Conservation (phyloP, 2,113 vertebrate species). For the Ivindomyrus marchei region DNA sequence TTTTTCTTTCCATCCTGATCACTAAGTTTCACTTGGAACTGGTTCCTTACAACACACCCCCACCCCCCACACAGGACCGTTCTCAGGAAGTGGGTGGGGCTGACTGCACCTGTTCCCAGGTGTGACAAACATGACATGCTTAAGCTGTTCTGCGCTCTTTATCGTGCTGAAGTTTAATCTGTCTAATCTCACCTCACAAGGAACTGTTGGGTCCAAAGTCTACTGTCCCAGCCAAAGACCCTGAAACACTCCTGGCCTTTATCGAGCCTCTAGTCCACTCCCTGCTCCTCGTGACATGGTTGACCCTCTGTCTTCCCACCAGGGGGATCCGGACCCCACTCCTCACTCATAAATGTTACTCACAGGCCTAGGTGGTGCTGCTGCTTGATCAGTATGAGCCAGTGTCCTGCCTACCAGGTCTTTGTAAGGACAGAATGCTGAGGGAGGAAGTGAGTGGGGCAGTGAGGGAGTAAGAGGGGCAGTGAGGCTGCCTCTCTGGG, state of each 20-base stretch:
- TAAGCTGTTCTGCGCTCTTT: background rate
- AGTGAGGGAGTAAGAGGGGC: no score
- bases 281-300: background rate
- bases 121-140: background rate
- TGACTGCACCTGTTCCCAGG: background rate
- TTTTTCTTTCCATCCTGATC: background rate
- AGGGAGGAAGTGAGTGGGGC: background rate
- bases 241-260: background rate
- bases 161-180: background rate
- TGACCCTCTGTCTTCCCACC: background rate
- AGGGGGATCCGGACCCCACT: background rate
- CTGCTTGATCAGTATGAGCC: background rate
- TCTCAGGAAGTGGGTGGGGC: background rate
- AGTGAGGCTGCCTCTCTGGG: no score
- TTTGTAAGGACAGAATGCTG: no score
- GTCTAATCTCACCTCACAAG: background rate
- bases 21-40: background rate
- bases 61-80: background rate
- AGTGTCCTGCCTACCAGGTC: background rate
- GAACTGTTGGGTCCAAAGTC: background rate
- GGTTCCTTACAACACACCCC: background rate
- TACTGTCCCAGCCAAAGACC: background rate
- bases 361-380: background rate
- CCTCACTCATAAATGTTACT: background rate
- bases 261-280: background rate